A percentile compares a stretch with the other conserved stretches of the same genome.
These are phyloP conservation scores for Mormyrus proboscirostris DNA, from an alignment of 2,797 vertebrate genomes.

Conservation along the genomic window DNA sequence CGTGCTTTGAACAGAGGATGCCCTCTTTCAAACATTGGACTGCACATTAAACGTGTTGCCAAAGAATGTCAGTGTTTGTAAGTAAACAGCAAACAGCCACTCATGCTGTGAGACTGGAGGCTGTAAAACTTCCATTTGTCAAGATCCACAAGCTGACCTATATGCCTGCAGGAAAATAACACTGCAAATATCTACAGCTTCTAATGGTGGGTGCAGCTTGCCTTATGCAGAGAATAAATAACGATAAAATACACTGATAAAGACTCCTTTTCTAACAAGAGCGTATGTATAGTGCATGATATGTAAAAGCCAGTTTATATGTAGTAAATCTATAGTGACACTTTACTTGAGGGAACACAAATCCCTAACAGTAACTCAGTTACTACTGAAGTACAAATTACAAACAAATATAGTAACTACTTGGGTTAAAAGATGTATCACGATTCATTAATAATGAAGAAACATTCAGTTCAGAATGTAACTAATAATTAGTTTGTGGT, in stretches of 20 bases:
- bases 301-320: background rate
- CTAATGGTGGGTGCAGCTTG: background rate
- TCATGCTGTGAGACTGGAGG: background rate
- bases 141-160: background rate
- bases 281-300: background rate
- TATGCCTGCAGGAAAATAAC: conserved; percentile 7
- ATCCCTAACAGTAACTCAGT: background rate
- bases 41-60: background rate
- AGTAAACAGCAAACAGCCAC: background rate
- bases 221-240: background rate
- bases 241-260: background rate
- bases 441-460: background rate
- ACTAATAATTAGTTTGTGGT: background rate
- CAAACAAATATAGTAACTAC: background rate
- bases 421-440: background rate
- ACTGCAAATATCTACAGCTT: background rate
- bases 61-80: background rate
- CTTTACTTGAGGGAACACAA: background rate
- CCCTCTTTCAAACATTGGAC: background rate
- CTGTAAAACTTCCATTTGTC: conserved; percentile 3
- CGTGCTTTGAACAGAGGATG: background rate
- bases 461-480: background rate
- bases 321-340: background rate
- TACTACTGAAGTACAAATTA: background rate
- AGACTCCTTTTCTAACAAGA: background rate